Conservation (phyloP, 1,140 invertebrate genomes). For the Steinernema khuongi region DNA sequence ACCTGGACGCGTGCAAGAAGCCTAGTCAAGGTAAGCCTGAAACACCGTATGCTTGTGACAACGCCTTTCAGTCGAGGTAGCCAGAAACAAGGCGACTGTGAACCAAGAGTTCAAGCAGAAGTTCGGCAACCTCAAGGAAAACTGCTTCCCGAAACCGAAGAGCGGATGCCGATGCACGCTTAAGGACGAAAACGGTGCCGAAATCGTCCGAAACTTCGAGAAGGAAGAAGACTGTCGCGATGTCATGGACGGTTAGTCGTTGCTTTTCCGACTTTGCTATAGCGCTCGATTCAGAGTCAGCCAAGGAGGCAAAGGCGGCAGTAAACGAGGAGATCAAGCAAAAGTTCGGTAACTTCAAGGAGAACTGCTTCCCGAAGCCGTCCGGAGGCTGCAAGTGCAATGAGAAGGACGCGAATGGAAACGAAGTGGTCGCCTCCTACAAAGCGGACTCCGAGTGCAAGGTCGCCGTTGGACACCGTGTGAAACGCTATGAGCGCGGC, state of each 20-base stretch:
- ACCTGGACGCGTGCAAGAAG: neutral
- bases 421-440: slow-evolving; percentile 35
- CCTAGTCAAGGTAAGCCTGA: no score
- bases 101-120: slow-evolving; percentile 34
- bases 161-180: slow-evolving; percentile 40
- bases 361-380: slow-evolving; percentile 45
- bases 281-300: slow-evolving; percentile 19
- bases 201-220: slow-evolving; percentile 18
- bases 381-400: slow-evolving; percentile 40
- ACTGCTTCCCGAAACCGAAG: slow-evolving; percentile 39
- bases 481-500: neutral
- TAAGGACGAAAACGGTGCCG: slow-evolving; percentile 28
- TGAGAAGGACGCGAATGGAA: slow-evolving; percentile 40
- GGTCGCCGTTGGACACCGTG: neutral
- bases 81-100: slow-evolving; percentile 34
- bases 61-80: slow-evolving; percentile 26
- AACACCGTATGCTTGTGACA: no score
- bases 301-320: slow-evolving; percentile 30
- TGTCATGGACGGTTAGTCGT: slow-evolving; percentile 21
- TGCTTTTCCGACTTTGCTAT: neutral
- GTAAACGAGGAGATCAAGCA: slow-evolving; percentile 38
- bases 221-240: slow-evolving; percentile 31
- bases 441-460: slow-evolving; percentile 29
- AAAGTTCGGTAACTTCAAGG: slow-evolving; percentile 42
- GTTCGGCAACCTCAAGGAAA: slow-evolving; percentile 40